phyloP scores from a whole-genome alignment of 2,797 vertebrate genomes.

The Vireo griseus region DNA sequence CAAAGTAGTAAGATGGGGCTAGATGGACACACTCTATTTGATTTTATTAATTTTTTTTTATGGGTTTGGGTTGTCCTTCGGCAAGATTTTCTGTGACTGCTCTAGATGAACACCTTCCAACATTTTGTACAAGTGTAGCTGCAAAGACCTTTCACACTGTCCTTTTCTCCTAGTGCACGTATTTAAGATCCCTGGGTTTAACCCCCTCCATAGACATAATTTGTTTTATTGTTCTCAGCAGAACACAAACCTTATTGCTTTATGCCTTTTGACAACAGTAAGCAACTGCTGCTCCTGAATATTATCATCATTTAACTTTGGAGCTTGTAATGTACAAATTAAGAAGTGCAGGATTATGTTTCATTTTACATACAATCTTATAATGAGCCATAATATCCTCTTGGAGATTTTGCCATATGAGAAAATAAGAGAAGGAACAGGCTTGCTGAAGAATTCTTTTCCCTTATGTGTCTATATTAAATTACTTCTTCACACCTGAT shows the following conservation, averaged over 20 bases:
- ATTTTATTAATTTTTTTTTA: not conserved
- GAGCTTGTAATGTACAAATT: not conserved
- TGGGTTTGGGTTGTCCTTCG: not conserved
- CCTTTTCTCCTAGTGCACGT: not conserved
- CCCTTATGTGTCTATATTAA: not conserved
- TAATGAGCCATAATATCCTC: not conserved
- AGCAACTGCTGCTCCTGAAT: not conserved
- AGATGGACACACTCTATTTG: not conserved
- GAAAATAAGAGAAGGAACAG: not conserved
- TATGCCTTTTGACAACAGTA: constrained; percentile 6
- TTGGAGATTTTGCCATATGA: not conserved
- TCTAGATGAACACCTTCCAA: not conserved
- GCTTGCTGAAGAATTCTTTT: not conserved
- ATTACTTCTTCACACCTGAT: not conserved
- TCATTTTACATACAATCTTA: not conserved
- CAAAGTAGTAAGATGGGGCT: not conserved
- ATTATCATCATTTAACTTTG: not conserved
- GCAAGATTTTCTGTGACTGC: not conserved
- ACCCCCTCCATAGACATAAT: rapidly evolving
- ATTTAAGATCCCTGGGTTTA: not conserved
- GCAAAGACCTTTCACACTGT: not conserved
- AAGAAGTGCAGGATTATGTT: not conserved
- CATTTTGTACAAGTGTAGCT: not conserved
- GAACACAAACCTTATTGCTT: not conserved
- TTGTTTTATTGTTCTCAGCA: not conserved